Conservation (phyloP, 2,113 vertebrate species). For the Gavialis gangeticus region DNA sequence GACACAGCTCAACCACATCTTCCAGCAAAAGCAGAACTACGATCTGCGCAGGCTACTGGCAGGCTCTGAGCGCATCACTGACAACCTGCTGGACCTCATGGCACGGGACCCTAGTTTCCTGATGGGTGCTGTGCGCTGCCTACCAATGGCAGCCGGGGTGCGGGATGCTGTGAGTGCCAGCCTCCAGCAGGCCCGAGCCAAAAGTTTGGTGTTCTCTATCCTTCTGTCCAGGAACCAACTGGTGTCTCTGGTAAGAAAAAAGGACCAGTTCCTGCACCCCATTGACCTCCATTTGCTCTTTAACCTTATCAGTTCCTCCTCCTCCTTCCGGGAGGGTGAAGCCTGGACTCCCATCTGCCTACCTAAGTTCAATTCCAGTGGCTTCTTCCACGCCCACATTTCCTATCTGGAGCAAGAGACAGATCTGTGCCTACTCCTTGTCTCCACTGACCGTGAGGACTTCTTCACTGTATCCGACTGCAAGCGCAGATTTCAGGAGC, state of each 20-base stretch:
- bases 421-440: conserved; percentile 93
- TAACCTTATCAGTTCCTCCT: conserved; percentile 95
- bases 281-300: conserved; percentile 97
- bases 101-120: conserved; percentile 93
- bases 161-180: conserved; percentile 88
- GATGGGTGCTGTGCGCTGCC: conserved; percentile 92
- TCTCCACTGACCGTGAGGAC: conserved; percentile 95
- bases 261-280: conserved; percentile 96
- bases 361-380: conserved; percentile 94
- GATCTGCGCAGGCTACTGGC: conserved; percentile 94
- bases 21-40: conserved; percentile 96
- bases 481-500: conserved; percentile 92
- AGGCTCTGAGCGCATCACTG: conserved; percentile 94
- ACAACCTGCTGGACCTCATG: conserved; percentile 92
- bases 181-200: conserved; percentile 92
- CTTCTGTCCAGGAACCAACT: conserved; percentile 92
- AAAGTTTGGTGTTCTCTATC: conserved; percentile 95
- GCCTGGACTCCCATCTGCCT: conserved; percentile 98
- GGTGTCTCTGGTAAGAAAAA: conserved; percentile 93
- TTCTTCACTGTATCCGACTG: conserved; percentile 95
- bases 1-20: conserved; percentile 95
- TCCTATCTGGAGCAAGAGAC: conserved; percentile 93
- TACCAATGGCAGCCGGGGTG: conserved; percentile 85
- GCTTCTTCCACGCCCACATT: conserved; percentile 97
- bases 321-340: conserved; percentile 95